Conservation (phyloP, 2,888 invertebrate genomes). For the Hemistola chrysoprasaria region DNA sequence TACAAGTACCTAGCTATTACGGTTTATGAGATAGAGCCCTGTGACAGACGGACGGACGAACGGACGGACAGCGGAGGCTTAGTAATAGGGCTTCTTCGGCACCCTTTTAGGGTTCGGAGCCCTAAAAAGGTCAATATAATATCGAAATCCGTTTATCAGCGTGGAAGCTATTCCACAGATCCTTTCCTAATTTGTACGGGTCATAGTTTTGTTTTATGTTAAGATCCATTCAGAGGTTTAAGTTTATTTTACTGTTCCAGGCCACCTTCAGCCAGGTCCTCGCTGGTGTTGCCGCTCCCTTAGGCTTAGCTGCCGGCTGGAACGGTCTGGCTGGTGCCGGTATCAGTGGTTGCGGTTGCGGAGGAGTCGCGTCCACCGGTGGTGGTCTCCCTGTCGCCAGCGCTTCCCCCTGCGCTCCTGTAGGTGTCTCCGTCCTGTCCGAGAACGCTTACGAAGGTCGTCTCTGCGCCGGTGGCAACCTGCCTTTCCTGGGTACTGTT, state of each 20-base stretch:
- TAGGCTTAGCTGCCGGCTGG: conserved; percentile 2
- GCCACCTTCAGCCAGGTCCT: conserved; percentile 12
- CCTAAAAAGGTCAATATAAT: too few species aligned
- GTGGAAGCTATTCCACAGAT: too few species aligned
- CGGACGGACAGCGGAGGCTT: too few species aligned
- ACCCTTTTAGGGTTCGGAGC: too few species aligned
- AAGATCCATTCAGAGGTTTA: too few species aligned
- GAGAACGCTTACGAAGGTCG: conserved; percentile 40
- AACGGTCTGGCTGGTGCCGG: conserved; percentile 1
- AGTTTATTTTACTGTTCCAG: conserved; percentile 6
- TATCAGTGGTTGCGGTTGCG: conserved; percentile 2
- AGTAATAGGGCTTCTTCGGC: too few species aligned
- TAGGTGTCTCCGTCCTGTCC: conserved; percentile 40
- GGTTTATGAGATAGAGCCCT: too few species aligned
- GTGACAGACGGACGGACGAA: too few species aligned
- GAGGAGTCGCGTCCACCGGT: conserved; percentile 17
- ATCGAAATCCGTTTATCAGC: too few species aligned
- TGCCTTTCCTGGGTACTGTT: conserved; percentile 38
- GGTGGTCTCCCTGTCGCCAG: conserved; percentile 35
- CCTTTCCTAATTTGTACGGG: too few species aligned
- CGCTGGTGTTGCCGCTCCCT: conserved; percentile 1
- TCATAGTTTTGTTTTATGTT: too few species aligned
- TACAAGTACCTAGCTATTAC: too few species aligned
- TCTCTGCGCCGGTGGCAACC: conserved; percentile 34
- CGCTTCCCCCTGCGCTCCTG: conserved; percentile 33